Percentiles rank a stretch among this genome's conserved stretches.
These are phyloP conservation scores for Bovichtus variegatus DNA, from an alignment of 2,797 vertebrate genomes.

Conservation along the genomic window DNA sequence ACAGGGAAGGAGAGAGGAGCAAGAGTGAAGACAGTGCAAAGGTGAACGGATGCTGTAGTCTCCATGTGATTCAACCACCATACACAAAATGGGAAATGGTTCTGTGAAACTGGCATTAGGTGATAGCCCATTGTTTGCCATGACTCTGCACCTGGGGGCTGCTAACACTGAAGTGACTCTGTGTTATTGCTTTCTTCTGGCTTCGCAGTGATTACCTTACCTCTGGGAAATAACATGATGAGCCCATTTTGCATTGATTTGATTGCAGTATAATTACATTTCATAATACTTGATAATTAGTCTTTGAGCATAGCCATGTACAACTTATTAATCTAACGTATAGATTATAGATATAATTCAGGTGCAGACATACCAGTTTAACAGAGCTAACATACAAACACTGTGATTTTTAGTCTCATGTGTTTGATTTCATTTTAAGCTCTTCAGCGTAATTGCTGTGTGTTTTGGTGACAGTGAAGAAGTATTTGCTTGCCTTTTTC, in stretches of 20 bases:
- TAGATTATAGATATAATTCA: background rate
- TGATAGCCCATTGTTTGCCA: constrained; percentile 28
- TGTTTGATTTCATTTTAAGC: background rate
- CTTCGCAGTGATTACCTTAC: constrained; percentile 17
- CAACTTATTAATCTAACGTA: background rate
- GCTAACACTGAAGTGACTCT: constrained; percentile 3
- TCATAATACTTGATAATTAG: background rate
- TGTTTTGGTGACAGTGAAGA: background rate
- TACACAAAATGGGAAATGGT: constrained; percentile 1
- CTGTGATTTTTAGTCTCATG: background rate
- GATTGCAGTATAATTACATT: constrained; percentile 19
- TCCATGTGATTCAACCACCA: constrained; percentile 16
- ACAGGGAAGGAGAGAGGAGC: background rate
- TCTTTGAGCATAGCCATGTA: background rate
- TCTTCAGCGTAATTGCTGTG: background rate
- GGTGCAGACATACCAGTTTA: background rate
- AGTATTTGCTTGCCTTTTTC: background rate
- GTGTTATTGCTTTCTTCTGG: background rate
- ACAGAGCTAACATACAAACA: background rate
- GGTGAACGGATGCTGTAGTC: constrained; percentile 15
- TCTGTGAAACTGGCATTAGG: background rate
- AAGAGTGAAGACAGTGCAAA: constrained; percentile 24
- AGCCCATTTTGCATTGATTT: constrained; percentile 10
- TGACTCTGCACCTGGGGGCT: constrained; percentile 11
- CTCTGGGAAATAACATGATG: constrained; percentile 40